Evolutionary conservation across 1,140 invertebrate species (phyloP), one percentile per base, ranked within the genome.

Genomic region (Catajapyx aquilonaris): DNA sequence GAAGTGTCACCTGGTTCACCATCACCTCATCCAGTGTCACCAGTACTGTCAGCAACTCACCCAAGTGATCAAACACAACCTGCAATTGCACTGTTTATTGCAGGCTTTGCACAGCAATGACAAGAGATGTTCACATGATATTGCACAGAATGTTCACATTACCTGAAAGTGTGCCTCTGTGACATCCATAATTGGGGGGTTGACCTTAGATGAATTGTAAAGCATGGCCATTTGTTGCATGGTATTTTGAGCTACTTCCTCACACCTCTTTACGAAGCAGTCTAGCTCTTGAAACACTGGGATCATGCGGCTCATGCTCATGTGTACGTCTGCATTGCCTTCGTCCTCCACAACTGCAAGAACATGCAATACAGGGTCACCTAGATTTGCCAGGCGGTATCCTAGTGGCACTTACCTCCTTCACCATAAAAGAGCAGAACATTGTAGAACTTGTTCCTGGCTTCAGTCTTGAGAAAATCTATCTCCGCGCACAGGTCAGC

Each of bases 401-500:
- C 17, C 34, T 5, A 16, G 31, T 22, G 22, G 37, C 15, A 5
- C 13, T 30, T 41, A 49, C 43, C 54, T 43, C 59, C 59, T 55
- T 77, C 74, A 21, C 66, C 71, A 56, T 76, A 75, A 31, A 62
- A 64, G 20, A 76, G 53, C 17, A 80, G 50, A 31, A 66, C 62
- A 38, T 55, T 49, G 44, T 66, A 69, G 52, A 68, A 80, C 56
- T 65, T 68, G 31, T 60, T 55, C 49, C 64, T 61, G 16, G 76
- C 71, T 60, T 81, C 76, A 41, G 57, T 50, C 52, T 70, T 68
- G n/a, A 87, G 54, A 22, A 62, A 46, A 34, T 69, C 56, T 37
- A 83, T 70, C 60, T 87, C 83, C 46, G 70, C 61, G 54, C 79
- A 86, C 1, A 84, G 58, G 25, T 75, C 68, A n/a, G 73, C 69